Base-by-base conservation (phyloP, 2,888 invertebrate species). In the Xiphydria camelus region DNA sequence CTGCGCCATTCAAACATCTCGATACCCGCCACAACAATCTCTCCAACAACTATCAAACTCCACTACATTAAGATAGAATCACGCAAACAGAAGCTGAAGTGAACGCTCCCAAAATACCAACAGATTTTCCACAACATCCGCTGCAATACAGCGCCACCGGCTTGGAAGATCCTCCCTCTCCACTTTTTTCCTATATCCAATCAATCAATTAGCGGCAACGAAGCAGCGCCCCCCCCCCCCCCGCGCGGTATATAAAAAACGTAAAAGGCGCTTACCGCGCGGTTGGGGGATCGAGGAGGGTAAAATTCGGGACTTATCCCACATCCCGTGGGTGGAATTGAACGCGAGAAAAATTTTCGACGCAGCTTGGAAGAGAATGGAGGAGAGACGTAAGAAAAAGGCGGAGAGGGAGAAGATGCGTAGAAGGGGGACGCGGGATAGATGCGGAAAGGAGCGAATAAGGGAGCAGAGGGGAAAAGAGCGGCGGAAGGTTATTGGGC, bases 251-350 rank as follows among this genome's bases (percentile, higher is more conserved):
- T 29, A 29, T 12, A 7, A 29, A 12, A 29, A 29, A 5, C 6
- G 29, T 9, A 10, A 9, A 14, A 15, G 29, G 12, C 14, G 29
- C 9, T 29, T 4, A 10, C 29, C 3, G 21, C 19, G 32, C 20
- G 12, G 14, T n/a, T 15, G 29, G 20, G 20, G 38, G 15, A 37
- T 10, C 26, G 41, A 31, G 34, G 39, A 45, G 25, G 47, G 26
- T 35, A 39, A 48, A 57, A 45, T 53, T 53, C 49, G 59, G 47
- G 53, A 56, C 59, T 56, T 61, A 59, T 52, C 49, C 47, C 47
- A 56, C 55, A 59, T 55, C 57, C 53, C 46, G 57, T 48, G 57
- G 55, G 51, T 55, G 55, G 57, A 57, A 61, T 59, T 61, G 61
- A 55, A 54, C 48, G 51, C 48, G 49, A 47, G 44, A 47, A 50